A percentile compares a stretch with the other conserved stretches of the same genome.
Conservation (phyloP, 2,888 invertebrate genomes). For the Coremacera marginata region DNA sequence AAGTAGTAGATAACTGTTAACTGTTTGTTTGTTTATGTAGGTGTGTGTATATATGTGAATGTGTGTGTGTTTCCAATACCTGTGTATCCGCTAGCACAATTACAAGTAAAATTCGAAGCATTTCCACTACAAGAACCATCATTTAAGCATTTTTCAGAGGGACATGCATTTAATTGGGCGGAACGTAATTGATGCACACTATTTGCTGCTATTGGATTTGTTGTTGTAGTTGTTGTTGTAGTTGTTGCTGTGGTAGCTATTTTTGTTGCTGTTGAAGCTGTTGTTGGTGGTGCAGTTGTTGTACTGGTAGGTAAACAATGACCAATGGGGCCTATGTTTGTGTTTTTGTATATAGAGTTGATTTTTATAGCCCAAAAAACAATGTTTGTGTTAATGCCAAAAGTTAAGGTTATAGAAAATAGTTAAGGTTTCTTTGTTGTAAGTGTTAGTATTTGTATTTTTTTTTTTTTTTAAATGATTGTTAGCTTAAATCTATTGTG, state of each 20-base stretch:
- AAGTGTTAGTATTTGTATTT: not conserved
- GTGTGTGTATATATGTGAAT: not conserved
- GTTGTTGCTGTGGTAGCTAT: conserved; percentile 11
- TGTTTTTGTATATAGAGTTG: conserved; percentile 4
- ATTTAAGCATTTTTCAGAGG: conserved; percentile 76
- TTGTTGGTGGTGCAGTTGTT: conserved; percentile 44
- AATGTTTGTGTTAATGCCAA: conserved; percentile 5
- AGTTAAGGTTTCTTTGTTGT: not conserved
- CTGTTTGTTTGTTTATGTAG: not conserved
- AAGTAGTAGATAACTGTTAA: not conserved
- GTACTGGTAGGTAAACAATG: conserved; percentile 65
- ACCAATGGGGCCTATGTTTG: conserved; percentile 66
- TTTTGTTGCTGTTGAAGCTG: conserved; percentile 51
- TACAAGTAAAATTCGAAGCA: conserved; percentile 78
- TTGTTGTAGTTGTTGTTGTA: conserved; percentile 46
- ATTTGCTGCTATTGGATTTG: conserved; percentile 47
- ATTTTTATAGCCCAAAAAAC: not conserved
- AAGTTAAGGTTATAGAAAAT: not conserved
- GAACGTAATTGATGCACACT: conserved; percentile 56
- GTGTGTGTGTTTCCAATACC: conserved; percentile 68
- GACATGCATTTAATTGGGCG: conserved; percentile 69
- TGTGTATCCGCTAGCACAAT: conserved; percentile 78
- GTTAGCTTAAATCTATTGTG: not conserved
- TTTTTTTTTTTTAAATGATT: not conserved
- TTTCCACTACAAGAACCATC: conserved; percentile 78